Percentiles rank a stretch among this genome's conserved stretches.
phyloP scores from a whole-genome alignment of 2,113 vertebrate genomes.

The Hippocampus comes region DNA sequence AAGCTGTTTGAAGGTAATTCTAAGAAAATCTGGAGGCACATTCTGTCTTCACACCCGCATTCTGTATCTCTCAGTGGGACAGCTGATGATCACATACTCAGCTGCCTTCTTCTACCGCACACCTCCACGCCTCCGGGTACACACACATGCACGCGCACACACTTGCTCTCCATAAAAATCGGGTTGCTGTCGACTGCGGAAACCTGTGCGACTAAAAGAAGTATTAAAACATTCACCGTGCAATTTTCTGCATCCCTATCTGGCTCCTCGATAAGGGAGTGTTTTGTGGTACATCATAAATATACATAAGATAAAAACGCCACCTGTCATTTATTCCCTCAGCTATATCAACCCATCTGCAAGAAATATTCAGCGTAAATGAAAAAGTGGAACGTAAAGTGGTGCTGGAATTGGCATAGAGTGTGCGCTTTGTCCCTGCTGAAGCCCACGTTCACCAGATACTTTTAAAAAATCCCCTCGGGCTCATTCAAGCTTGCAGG shows the following conservation, averaged over 20 bases:
- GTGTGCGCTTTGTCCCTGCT: constrained; percentile 33
- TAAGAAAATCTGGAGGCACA: constrained; percentile 36
- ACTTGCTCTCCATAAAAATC: constrained; percentile 41
- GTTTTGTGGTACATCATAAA: constrained; percentile 24
- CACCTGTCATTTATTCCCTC: constrained; percentile 40
- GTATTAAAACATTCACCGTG: constrained; percentile 29
- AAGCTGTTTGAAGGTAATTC: constrained; percentile 20
- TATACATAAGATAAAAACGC: constrained; percentile 9
- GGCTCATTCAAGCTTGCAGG: constrained; percentile 39
- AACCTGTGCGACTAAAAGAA: constrained; percentile 33
- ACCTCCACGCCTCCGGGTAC: constrained; percentile 43
- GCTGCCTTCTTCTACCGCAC: constrained; percentile 24
- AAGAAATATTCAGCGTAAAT: constrained; percentile 33
- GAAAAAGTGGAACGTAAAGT: constrained; percentile 24
- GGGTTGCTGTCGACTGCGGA: constrained; percentile 30
- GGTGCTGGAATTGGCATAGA: constrained; percentile 17
- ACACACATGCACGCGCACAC: constrained; percentile 31
- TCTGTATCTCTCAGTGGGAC: constrained; percentile 31
- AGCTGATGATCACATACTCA: constrained; percentile 46
- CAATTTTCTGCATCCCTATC: constrained; percentile 15
- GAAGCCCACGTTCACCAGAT: constrained; percentile 39
- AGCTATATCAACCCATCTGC: constrained; percentile 16
- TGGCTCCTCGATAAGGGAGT: constrained; percentile 2
- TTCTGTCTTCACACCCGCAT: constrained; percentile 30
- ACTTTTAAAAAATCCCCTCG: constrained; percentile 28